Conservation (phyloP, 2,888 invertebrate genomes). For the Marronus borbonicus region DNA sequence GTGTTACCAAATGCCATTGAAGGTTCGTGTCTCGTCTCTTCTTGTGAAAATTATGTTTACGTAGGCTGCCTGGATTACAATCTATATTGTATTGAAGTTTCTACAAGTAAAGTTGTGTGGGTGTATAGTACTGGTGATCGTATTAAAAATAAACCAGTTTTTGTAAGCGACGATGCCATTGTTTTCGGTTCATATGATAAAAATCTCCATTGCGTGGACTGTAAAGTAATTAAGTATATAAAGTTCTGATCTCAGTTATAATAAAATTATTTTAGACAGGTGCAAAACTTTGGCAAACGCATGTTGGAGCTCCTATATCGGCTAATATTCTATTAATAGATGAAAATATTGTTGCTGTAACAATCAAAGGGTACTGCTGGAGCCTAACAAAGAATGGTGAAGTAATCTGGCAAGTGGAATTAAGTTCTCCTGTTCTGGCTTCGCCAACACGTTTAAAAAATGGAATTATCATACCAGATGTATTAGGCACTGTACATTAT, state of each 20-base stretch:
- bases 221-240: conserved; percentile 69
- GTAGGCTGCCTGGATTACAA: conserved; percentile 86
- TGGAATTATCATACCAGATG: conserved; percentile 73
- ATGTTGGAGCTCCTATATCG: conserved; percentile 70
- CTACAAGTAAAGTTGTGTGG: conserved; percentile 76
- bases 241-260: conserved; percentile 37
- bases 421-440: conserved; percentile 77
- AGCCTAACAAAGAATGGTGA: conserved; percentile 73
- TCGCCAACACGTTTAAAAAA: conserved; percentile 74
- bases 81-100: conserved; percentile 77
- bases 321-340: conserved; percentile 70
- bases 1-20: conserved; percentile 82
- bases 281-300: conserved; percentile 65
- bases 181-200: conserved; percentile 84
- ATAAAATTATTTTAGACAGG: conserved; percentile 71
- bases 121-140: conserved; percentile 74
- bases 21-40: conserved; percentile 70
- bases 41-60: conserved; percentile 71
- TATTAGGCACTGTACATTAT: conserved; percentile 74
- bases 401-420: conserved; percentile 74
- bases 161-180: conserved; percentile 69
- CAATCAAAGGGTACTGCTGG: conserved; percentile 75
- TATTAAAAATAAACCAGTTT: conserved; percentile 77
- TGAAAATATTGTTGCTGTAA: conserved; percentile 71
- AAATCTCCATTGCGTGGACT: conserved; percentile 75